Evolutionary conservation across 2,113 vertebrate genomes (phyloP).

Genomic region (Notechis scutatus): DNA sequence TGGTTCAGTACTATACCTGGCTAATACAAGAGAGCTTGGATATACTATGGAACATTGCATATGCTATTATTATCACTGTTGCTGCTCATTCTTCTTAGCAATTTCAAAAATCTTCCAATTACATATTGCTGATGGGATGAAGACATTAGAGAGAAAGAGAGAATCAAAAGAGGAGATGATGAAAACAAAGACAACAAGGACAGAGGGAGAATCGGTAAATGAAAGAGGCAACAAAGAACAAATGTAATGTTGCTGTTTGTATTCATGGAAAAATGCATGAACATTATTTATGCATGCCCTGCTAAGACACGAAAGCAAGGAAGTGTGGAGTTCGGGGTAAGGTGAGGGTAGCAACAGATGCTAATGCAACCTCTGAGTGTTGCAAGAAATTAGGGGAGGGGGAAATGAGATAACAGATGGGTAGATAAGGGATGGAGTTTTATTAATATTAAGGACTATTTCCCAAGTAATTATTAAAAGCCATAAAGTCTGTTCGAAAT

Average conservation of each 20-base stretch:
- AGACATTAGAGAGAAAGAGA: neutral
- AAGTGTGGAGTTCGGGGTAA: neutral
- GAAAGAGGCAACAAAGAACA: neutral
- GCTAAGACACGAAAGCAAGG: neutral
- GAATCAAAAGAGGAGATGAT: neutral
- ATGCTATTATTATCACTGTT: neutral
- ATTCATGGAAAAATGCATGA: neutral
- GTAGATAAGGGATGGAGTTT: constrained; percentile 2
- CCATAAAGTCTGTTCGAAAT: constrained; percentile 26
- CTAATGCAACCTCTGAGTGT: neutral
- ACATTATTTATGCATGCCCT: neutral
- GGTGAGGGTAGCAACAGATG: neutral
- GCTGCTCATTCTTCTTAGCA: neutral
- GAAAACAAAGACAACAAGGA: neutral
- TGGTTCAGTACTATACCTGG: neutral
- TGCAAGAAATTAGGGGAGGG: neutral
- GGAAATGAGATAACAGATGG: constrained; percentile 33
- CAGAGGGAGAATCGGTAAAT: neutral
- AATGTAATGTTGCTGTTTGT: neutral
- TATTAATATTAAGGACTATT: constrained; percentile 19
- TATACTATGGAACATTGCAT: neutral
- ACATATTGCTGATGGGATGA: neutral
- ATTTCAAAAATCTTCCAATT: neutral
- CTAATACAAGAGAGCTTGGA: neutral
- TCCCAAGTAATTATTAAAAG: constrained; percentile 32